Conservation (phyloP, 2,113 vertebrate genomes). For the Gobio gobio region DNA sequence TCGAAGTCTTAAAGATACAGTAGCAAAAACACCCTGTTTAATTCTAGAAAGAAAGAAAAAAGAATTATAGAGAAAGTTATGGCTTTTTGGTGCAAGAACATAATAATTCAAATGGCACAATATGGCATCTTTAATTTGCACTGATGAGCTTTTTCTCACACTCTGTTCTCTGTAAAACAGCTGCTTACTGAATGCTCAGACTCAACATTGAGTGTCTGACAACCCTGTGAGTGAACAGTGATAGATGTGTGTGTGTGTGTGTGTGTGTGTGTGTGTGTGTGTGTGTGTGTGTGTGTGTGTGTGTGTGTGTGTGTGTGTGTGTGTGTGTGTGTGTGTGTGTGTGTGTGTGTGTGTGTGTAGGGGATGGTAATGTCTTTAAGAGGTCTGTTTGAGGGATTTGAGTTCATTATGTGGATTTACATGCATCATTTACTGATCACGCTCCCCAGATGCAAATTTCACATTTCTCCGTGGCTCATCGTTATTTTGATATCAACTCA, state of each 20-base stretch:
- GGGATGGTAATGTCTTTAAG: slow-evolving; percentile 38
- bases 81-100: not conserved
- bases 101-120: not conserved
- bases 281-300: not conserved
- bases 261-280: slow-evolving; percentile 20
- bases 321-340: not conserved
- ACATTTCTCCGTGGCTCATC: slow-evolving; percentile 6
- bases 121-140: not conserved
- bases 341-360: slow-evolving; percentile 38
- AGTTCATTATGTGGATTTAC: slow-evolving; percentile 26
- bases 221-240: slow-evolving; percentile 51
- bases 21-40: not conserved
- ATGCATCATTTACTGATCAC: slow-evolving; percentile 44
- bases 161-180: slow-evolving; percentile 33
- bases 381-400: slow-evolving; percentile 30
- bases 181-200: slow-evolving; percentile 42
- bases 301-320: slow-evolving; percentile 13
- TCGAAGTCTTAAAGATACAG: not conserved
- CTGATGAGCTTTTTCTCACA: not conserved
- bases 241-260: slow-evolving; percentile 36
- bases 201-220: slow-evolving; percentile 31
- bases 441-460: not conserved
- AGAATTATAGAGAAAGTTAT: not conserved
- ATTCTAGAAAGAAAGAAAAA: not conserved
- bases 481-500: slow-evolving; percentile 14